Base-by-base conservation (phyloP, 2,888 invertebrate genomes). In the Luperina testacea region DNA sequence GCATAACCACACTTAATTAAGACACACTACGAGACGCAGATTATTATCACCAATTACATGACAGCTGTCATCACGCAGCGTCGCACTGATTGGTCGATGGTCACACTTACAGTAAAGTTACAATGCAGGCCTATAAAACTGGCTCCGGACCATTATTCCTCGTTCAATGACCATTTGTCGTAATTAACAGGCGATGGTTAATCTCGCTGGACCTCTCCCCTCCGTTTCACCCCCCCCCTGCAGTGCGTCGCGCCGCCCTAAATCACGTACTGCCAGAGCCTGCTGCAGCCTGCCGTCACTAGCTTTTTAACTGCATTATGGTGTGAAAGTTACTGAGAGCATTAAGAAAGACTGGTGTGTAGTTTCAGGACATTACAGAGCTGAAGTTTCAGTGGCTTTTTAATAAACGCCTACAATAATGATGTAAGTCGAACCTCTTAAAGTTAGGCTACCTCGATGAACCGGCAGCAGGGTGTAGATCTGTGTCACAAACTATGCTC, bases 121-220 rank as follows among this genome's bases (percentile, higher is more conserved):
- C 82, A 85, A 20, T 42, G n/a, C 72, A 76, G 74, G 53, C 80
- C 82, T 75, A 81, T 86, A 84, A 84, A 85, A 86, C 87, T 72
- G 74, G 87, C 86, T 68, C 71, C n/a, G 48, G 81, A 90, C 91
- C 90, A 92, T 94, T 92, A 93, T 82, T 94, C 92, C 91, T 89
- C 89, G 92, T 93, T 92, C 92, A 92, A 91, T 92, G 93, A 91
- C 92, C 94, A 95, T 96, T 95, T 94, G 94, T 95, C 92, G 96
- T 92, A 94, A 96, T 96, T 95, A 96, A 94, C 95, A 90, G 91
- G 83, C 92, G 92, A 93, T 94, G 93, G 95, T 94, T 95, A 95
- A 95, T 95, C 94, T 94, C 91, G 89, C 84, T 78, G 86, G 82
- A 79, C 90, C 85, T 74, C 57, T 32, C 84, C 63, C 77, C 15